Conservation (phyloP, 2,888 invertebrate species). For the Agrochola litura region DNA sequence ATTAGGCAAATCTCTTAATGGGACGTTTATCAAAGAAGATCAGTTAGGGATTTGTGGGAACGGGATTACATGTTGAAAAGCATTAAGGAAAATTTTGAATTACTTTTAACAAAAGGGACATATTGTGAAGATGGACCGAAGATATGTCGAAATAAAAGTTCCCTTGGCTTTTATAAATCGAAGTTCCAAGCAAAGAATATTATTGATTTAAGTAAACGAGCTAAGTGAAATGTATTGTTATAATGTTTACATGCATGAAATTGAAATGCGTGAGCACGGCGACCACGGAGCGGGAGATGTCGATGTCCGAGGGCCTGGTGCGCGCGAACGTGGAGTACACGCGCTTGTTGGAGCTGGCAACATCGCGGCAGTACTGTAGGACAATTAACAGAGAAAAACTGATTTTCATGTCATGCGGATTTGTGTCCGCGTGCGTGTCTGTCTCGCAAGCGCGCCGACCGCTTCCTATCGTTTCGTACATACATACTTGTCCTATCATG, state of each 20-base stretch:
- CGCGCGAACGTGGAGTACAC: constrained; percentile 97
- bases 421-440: not conserved
- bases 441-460: too few species aligned
- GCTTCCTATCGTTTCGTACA: not conserved
- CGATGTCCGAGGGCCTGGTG: constrained; percentile 97
- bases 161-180: not conserved
- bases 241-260: constrained; percentile 95
- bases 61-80: not conserved
- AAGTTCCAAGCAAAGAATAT: not conserved
- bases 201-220: constrained; percentile 1
- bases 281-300: constrained; percentile 97
- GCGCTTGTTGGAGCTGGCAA: constrained; percentile 96
- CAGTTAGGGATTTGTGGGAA: constrained; percentile 6
- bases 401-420: not conserved
- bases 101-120: not conserved
- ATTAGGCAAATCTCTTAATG: constrained; percentile 28
- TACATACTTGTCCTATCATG: not conserved
- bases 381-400: constrained; percentile 15
- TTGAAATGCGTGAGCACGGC: constrained; percentile 95
- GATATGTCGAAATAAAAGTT: not conserved
- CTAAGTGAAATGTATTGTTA: constrained; percentile 53
- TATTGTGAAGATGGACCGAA: not conserved
- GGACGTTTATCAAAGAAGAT: constrained; percentile 30
- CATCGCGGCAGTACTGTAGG: constrained; percentile 97
- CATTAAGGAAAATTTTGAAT: not conserved